Evolutionary conservation across 2,113 vertebrate species (phyloP).

Genomic region (Microtus richardsoni): DNA sequence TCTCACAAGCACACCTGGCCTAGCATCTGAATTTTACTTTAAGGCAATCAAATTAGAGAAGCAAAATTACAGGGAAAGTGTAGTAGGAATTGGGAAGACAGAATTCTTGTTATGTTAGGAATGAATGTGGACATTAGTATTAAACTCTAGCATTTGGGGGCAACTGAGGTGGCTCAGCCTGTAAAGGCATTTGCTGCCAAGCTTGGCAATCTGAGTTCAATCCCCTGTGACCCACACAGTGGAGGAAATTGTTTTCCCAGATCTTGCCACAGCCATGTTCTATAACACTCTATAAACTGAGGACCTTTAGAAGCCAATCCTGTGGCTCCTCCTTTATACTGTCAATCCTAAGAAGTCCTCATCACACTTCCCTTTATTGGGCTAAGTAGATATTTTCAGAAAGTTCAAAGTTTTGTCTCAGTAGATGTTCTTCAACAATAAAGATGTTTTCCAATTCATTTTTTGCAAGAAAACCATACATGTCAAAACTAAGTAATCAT

Average conservation of each 20-base stretch:
- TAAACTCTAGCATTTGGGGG: not conserved
- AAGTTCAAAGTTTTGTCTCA: not conserved
- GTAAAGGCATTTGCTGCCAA: not conserved
- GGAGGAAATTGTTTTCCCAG: not conserved
- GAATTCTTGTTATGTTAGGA: not conserved
- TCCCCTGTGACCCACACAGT: not conserved
- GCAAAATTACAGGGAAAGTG: not conserved
- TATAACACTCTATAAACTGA: not conserved
- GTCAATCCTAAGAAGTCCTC: not conserved
- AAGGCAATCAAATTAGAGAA: not conserved
- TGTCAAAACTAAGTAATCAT: not conserved
- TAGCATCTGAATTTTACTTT: not conserved
- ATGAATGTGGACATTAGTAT: not conserved
- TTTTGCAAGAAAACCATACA: not conserved
- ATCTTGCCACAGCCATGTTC: not conserved
- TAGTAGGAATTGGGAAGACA: not conserved
- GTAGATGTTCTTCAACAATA: not conserved
- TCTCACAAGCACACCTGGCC: not conserved
- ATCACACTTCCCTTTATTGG: not conserved
- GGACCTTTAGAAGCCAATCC: not conserved
- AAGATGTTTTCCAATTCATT: not conserved
- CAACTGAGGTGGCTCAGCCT: no score
- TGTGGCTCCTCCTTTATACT: not conserved
- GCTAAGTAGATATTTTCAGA: not conserved
- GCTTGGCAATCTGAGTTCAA: not conserved